Evolutionary conservation across 2,888 invertebrate species (phyloP), one percentile per base, ranked within the genome.

Genomic region (Epicampocera succincta): DNA sequence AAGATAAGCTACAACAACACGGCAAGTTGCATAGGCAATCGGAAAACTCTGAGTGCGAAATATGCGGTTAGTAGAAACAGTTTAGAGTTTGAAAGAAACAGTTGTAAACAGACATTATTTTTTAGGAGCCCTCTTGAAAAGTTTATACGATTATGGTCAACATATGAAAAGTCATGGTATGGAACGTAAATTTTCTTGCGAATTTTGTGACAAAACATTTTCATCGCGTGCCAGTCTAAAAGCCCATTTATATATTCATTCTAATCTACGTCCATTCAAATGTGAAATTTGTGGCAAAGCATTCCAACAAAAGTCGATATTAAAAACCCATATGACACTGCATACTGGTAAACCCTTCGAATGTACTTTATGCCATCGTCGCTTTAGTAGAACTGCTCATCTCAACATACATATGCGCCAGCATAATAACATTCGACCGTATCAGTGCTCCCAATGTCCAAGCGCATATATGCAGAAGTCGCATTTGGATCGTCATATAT

Each of bases 391-490:
- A 8, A 80, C 84, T 6, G 86, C 87, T 1, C 84, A 86, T 58
- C 63, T 87, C 17, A 85, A 85, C 74, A 60, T 85, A 0, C 87
- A 87, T 78, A 61, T 80, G 63, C 81, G 86, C 11, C 77, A 81
- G 12, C 87, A 87, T 65, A 85, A 85, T 2, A 87, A 86, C 15
- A 81, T 85, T 40, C 74, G 85, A 12, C 87, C 87, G 12, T 87
- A 86, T 56, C 63, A 79, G 12, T 87, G 87, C 29, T 44, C 78
- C 17, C 15, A 85, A 3, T 87, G 87, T 60, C 73, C 85, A 1
- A 83, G 80, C 19, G 75, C 83, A 9, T 86, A 86, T 73, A 85
- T 84, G 60, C 86, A 86, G 58, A 85, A 85, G 63, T 85, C 85
- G 2, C 86, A 86, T 38, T 80, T 87, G 56, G 86, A 86, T 80